Evolutionary conservation across 2,797 vertebrate species (phyloP).

Genomic region (Micromesistius poutassou): DNA sequence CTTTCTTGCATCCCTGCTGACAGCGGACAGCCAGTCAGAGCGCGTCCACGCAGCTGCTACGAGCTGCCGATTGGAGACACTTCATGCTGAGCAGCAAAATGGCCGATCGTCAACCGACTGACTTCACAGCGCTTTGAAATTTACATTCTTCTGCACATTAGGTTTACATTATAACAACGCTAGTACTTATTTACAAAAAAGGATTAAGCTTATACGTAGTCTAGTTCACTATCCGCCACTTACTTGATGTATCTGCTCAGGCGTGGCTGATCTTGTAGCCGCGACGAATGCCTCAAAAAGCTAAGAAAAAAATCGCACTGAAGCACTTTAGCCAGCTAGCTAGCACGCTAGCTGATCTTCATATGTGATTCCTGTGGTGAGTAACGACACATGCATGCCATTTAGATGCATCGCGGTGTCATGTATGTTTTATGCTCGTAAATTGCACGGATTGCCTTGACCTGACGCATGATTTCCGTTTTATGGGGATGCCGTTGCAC

Average conservation of each 20-base stretch:
- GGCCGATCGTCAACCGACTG: constrained; percentile 79
- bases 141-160: constrained; percentile 70
- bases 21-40: constrained; percentile 54
- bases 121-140: constrained; percentile 78
- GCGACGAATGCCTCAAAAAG: constrained; percentile 94
- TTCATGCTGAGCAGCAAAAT: constrained; percentile 80
- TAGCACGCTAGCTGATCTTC: constrained; percentile 72
- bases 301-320: constrained; percentile 90
- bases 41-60: constrained; percentile 52
- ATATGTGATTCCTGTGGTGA: constrained; percentile 88
- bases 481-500: neutral
- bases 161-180: constrained; percentile 66
- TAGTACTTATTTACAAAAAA: constrained; percentile 59
- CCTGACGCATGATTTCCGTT: neutral
- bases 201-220: constrained; percentile 45
- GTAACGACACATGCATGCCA: constrained; percentile 51
- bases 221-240: constrained; percentile 42
- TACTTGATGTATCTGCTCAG: constrained; percentile 62
- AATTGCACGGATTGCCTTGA: neutral
- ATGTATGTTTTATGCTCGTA: neutral
- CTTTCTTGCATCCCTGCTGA: constrained; percentile 49
- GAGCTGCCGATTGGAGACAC: constrained; percentile 61
- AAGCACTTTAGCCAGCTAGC: constrained; percentile 94
- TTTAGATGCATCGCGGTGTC: neutral
- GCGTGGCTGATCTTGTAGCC: constrained; percentile 83